Evolutionary conservation across 2,113 vertebrate genomes (phyloP), one percentile per base, ranked within the genome.

Genomic region (Microtus pennsylvanicus): DNA sequence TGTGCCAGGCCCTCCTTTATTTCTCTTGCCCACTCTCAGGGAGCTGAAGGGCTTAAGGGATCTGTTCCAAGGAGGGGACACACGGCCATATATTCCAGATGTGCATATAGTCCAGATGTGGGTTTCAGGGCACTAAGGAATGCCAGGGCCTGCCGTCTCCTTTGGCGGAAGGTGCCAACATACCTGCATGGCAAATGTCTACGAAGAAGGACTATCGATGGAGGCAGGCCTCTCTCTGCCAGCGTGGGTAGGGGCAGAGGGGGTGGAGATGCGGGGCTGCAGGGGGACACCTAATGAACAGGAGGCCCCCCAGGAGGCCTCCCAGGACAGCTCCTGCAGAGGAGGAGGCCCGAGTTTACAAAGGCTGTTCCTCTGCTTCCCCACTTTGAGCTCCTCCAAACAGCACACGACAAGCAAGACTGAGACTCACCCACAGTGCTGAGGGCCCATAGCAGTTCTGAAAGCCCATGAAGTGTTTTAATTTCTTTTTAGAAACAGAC

Each of bases 401-500:
- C 63, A 86, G 45, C 35, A 17, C 16, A 21, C 38, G 6, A 78
- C 7, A 81, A 67, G 7, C 28, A n/a, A 47, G 89, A 19, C n/a
- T 17, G 5, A 55, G 52, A 67, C 42, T 80, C 5, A 21, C 5
- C 52, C 42, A 3, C 69, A 82, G 67, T 10, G 28, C 21, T 22
- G 28, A 88, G 55, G 33, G n/a, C 42, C 70, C 24, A n/a, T 1
- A 74, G 30, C 26, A 70, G 47, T 78, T 67, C 38, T 12, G 42
- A 69, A 55, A 38, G 10, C 2, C 50, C 55, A 16, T 0, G 13
- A 61, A 87, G 75, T 50, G 12, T 75, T 65, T 67, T n/a, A 22
- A 58, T 55, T 72, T 30, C 47, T 85, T 91, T 77, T 91, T 76
- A 80, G 90, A 91, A 92, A 93, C 52, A 95, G 67, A 77, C 52